A percentile compares a stretch with the other conserved stretches of the same genome.
Conservation (phyloP, 2,113 vertebrate species). For the Actinemys pallida region DNA sequence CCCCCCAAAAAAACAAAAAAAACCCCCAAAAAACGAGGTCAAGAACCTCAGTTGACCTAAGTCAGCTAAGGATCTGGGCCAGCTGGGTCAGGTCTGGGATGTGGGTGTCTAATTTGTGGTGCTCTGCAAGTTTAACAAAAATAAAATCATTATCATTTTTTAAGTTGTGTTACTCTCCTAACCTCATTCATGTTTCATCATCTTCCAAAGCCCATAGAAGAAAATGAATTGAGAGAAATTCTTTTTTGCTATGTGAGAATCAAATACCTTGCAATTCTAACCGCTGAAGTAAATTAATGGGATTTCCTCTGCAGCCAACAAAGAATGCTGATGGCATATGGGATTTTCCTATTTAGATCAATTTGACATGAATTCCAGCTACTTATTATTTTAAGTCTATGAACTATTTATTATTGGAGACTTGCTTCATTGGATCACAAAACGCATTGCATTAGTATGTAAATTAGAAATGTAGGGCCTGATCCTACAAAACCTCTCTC, state of each 20-base stretch:
- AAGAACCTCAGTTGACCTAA: background rate
- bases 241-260: background rate
- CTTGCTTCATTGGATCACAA: slow-evolving; percentile 19
- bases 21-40: background rate
- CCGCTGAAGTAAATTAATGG: slow-evolving; percentile 42
- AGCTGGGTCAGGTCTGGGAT: background rate
- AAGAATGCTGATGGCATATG: background rate
- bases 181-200: slow-evolving; percentile 36
- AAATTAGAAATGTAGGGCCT: background rate
- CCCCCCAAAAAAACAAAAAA: no score
- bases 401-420: slow-evolving; percentile 20
- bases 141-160: background rate
- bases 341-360: background rate
- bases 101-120: background rate
- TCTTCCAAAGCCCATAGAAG: slow-evolving; percentile 54
- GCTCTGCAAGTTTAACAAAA: background rate
- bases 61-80: background rate
- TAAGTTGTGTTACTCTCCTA: slow-evolving; percentile 23
- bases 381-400: slow-evolving; percentile 33
- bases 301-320: slow-evolving; percentile 42
- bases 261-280: slow-evolving; percentile 26
- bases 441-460: slow-evolving; percentile 31
- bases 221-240: slow-evolving; percentile 40
- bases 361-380: slow-evolving; percentile 52
- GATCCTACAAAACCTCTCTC: background rate